Conservation (phyloP, 2,888 invertebrate genomes). For the Augiades crinisus region DNA sequence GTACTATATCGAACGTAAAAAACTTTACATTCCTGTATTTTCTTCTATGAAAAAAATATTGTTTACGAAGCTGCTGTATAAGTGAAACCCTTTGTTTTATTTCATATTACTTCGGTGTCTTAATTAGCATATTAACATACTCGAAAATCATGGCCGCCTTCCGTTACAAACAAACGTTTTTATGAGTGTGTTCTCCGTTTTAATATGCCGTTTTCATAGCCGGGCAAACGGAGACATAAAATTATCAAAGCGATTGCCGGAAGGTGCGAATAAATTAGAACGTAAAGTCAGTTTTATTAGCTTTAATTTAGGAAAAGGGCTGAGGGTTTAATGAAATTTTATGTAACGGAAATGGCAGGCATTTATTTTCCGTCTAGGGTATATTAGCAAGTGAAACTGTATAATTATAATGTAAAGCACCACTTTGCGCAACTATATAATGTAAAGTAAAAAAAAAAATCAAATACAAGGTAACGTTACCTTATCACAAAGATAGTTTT, state of each 20-base stretch:
- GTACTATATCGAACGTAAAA: background rate
- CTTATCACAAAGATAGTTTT: no score
- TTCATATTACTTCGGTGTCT: conserved; percentile 12
- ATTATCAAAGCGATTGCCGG: conserved; percentile 6
- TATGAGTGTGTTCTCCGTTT: conserved; percentile 19
- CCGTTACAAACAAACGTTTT: conserved; percentile 22
- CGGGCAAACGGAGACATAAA: conserved; percentile 10
- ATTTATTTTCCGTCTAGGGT: no score
- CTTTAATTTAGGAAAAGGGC: conserved; percentile 6
- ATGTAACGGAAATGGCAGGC: background rate
- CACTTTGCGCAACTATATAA: no score
- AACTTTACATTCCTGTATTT: no score
- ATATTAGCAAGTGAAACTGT: no score
- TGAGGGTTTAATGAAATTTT: background rate
- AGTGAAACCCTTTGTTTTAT: conserved; percentile 9
- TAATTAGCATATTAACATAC: conserved; percentile 25
- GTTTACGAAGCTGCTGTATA: background rate
- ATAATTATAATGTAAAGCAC: no score
- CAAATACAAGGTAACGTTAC: no score
- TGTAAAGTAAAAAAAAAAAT: no score
- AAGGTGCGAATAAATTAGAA: conserved; percentile 18
- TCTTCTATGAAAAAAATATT: no score
- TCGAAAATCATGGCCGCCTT: conserved; percentile 23
- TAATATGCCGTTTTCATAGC: conserved; percentile 13
- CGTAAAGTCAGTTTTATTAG: conserved; percentile 18